These are phyloP conservation scores for Nemapogon koenigi DNA, from an alignment of 2,888 invertebrate species.

Conservation along the genomic window DNA sequence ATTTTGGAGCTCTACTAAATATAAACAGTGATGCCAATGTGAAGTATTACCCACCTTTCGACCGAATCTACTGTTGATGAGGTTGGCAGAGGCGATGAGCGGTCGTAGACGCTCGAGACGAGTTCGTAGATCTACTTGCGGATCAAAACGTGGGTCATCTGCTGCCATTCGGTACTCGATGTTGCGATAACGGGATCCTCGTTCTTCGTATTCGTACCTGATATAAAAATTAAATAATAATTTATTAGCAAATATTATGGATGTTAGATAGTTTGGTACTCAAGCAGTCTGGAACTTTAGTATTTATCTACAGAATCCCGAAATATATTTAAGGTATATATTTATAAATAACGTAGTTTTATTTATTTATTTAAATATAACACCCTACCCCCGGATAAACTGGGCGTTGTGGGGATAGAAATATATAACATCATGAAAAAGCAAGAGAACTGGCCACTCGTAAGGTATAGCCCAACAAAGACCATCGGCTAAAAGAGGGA, in stretches of 20 bases:
- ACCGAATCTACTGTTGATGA: conserved; percentile 80
- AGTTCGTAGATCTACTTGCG: conserved; percentile 51
- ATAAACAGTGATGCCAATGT: too few species aligned
- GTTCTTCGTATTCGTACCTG: conserved; percentile 44
- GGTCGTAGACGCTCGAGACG: conserved; percentile 52
- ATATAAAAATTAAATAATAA: background rate
- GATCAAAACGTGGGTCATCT: conserved; percentile 58
- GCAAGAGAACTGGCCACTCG: too few species aligned
- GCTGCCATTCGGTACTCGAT: conserved; percentile 59
- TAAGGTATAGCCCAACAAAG: too few species aligned
- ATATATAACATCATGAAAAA: too few species aligned
- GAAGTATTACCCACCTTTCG: conserved; percentile 64
- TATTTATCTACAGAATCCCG: too few species aligned
- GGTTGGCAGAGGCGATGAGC: conserved; percentile 73
- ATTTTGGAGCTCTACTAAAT: background rate
- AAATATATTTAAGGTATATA: too few species aligned
- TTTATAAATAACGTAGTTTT: too few species aligned
- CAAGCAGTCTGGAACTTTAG: background rate
- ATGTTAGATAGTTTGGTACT: too few species aligned
- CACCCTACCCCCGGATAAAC: too few species aligned
- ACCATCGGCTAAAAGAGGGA: too few species aligned
- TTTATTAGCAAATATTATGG: background rate
- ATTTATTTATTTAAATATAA: too few species aligned
- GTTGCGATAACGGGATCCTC: conserved; percentile 43
- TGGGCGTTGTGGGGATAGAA: too few species aligned